Evolutionary conservation across 2,888 invertebrate species (phyloP).

Genomic region (Thalpophila matura): DNA sequence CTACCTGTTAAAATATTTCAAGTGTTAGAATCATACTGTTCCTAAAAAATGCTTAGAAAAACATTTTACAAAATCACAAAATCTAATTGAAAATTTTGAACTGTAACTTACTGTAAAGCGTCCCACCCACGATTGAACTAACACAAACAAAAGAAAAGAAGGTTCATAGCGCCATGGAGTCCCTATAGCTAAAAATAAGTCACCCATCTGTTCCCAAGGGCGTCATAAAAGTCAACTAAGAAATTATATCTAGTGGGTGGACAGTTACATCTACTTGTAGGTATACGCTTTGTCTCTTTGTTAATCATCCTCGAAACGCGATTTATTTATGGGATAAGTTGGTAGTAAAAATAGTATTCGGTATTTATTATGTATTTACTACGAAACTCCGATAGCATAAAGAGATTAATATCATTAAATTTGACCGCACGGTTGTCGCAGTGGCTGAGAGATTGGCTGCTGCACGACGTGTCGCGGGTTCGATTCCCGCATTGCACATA

Average conservation of each 20-base stretch:
- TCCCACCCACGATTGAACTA: constrained; percentile 13
- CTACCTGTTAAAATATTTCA: no score
- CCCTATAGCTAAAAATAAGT: constrained; percentile 47
- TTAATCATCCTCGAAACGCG: not conserved
- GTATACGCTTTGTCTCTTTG: constrained; percentile 25
- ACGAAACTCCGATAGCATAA: no score
- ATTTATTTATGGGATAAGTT: not conserved
- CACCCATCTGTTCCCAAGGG: constrained; percentile 46
- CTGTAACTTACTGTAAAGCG: constrained; percentile 23
- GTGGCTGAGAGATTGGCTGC: no score
- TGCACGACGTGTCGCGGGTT: no score
- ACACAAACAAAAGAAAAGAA: constrained; percentile 32
- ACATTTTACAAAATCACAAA: no score
- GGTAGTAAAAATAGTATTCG: no score
- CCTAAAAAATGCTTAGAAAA: no score
- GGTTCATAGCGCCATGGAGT: constrained; percentile 27
- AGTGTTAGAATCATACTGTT: no score
- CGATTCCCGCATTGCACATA: no score
- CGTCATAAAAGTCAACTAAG: constrained; percentile 53
- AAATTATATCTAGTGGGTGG: constrained; percentile 50
- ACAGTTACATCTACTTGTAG: constrained; percentile 27
- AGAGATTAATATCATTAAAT: no score
- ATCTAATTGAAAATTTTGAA: constrained; percentile 21
- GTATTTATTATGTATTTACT: no score
- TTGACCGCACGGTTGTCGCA: no score